Percentiles rank a stretch among this genome's conserved stretches.
phyloP scores from a whole-genome alignment of 2,797 vertebrate genomes.

The Phaenicophaeus curvirostris region DNA sequence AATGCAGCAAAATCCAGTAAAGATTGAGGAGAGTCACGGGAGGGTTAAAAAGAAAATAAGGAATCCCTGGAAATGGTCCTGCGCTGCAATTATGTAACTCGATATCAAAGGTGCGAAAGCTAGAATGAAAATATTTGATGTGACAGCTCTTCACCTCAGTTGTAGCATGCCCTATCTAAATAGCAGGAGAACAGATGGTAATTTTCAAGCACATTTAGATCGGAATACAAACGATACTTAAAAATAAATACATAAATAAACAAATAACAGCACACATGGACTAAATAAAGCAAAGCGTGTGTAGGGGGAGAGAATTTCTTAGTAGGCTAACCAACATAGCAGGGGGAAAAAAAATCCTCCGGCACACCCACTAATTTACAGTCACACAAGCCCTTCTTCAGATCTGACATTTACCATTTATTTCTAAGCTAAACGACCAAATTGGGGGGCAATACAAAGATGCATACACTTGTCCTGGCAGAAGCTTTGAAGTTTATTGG shows the following conservation, averaged over 20 bases:
- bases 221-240: slow-evolving; percentile 64
- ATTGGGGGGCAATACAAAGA: neutral
- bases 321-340: neutral
- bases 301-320: neutral
- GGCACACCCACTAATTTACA: neutral
- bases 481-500: slow-evolving; percentile 2
- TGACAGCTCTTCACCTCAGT: slow-evolving; percentile 77
- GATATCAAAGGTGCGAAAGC: slow-evolving; percentile 70
- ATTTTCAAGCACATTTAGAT: slow-evolving; percentile 72
- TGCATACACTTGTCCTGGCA: neutral
- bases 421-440: slow-evolving; percentile 23
- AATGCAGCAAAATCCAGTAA: neutral
- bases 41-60: slow-evolving; percentile 46
- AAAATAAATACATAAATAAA: slow-evolving; percentile 74
- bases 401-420: neutral
- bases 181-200: slow-evolving; percentile 76
- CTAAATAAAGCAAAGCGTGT: slow-evolving; percentile 39
- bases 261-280: slow-evolving; percentile 64
- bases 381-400: neutral
- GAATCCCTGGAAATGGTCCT: slow-evolving; percentile 55
- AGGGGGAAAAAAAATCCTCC: neutral
- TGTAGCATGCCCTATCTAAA: slow-evolving; percentile 70
- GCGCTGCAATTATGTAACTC: slow-evolving; percentile 38
- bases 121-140: slow-evolving; percentile 73
- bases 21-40: accelerated